These are phyloP conservation scores for Anseranas semipalmata DNA, from an alignment of 2,113 vertebrate genomes.

Conservation along the genomic window DNA sequence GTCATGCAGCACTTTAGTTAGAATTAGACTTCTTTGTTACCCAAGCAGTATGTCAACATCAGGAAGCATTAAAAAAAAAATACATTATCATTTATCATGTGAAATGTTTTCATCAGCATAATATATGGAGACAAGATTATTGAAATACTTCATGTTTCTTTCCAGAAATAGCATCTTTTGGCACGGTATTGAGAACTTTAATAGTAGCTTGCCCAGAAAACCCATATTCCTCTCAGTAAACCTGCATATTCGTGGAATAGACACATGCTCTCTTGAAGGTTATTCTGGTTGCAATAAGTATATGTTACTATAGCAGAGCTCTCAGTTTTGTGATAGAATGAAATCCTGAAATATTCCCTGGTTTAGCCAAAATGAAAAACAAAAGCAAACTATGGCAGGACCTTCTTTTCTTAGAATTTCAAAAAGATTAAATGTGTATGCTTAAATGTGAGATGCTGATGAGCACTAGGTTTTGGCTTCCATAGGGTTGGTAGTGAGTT, in stretches of 20 bases:
- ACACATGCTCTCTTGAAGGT: background rate
- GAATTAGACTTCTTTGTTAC: background rate
- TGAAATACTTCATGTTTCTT: background rate
- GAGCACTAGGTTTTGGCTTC: background rate
- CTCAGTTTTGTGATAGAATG: background rate
- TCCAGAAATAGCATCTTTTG: slow-evolving; percentile 1
- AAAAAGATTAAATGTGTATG: background rate
- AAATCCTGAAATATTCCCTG: background rate
- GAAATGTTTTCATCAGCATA: background rate
- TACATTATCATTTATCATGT: background rate
- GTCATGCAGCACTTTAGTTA: background rate
- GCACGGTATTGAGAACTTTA: background rate
- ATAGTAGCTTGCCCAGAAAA: background rate
- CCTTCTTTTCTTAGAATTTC: background rate
- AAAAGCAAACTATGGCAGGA: background rate
- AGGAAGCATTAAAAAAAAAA: background rate
- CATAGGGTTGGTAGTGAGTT: background rate
- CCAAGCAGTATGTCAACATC: background rate
- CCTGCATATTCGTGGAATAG: slow-evolving; percentile 5
- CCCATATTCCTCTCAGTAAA: background rate
- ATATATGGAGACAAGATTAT: background rate
- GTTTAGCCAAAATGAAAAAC: background rate
- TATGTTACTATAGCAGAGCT: background rate
- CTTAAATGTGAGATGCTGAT: background rate
- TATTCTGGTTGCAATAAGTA: background rate